These are phyloP conservation scores for Virgularia gustaviana DNA, from an alignment of 92 coral and sea anemone species.

Conservation along the genomic window DNA sequence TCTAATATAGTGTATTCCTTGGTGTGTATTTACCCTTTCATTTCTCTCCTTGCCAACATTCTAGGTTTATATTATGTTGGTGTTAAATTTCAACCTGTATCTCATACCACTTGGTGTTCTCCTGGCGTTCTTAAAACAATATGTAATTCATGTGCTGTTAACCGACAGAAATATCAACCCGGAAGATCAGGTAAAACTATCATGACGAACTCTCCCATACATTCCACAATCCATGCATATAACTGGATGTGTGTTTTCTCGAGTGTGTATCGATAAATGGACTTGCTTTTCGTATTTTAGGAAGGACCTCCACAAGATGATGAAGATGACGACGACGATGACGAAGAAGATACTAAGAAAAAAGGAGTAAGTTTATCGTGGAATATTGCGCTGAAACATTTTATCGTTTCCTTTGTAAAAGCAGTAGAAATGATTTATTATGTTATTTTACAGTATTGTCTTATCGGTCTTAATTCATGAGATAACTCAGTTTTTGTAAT, in stretches of 20 bases:
- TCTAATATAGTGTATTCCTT: no score
- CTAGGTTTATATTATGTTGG: slow-evolving; percentile 90
- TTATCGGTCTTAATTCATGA: no score
- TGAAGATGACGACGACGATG: slow-evolving; percentile 90
- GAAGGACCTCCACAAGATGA: slow-evolving; percentile 96
- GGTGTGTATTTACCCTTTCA: no score
- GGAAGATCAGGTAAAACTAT: slow-evolving; percentile 95
- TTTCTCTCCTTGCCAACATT: no score
- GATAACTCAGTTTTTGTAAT: no score
- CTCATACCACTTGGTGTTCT: slow-evolving; percentile 87
- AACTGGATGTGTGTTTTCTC: not conserved
- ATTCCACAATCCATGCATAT: no score
- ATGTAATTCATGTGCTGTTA: slow-evolving; percentile 88
- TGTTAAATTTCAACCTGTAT: slow-evolving; percentile 92
- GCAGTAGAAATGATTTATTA: no score
- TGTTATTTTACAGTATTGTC: no score
- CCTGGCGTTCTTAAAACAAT: slow-evolving; percentile 89
- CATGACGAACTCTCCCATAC: no score
- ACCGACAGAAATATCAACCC: slow-evolving; percentile 82
- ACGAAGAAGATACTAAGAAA: slow-evolving; percentile 76
- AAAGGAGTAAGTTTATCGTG: slow-evolving; percentile 83
- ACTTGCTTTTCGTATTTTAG: slow-evolving; percentile 31
- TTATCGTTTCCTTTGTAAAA: no score
- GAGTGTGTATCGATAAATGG: not conserved
- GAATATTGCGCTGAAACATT: no score